A percentile compares a stretch with the other conserved stretches of the same genome.
Conservation (phyloP, 1,140 invertebrate species). For the Hylaeus volcanicus region DNA sequence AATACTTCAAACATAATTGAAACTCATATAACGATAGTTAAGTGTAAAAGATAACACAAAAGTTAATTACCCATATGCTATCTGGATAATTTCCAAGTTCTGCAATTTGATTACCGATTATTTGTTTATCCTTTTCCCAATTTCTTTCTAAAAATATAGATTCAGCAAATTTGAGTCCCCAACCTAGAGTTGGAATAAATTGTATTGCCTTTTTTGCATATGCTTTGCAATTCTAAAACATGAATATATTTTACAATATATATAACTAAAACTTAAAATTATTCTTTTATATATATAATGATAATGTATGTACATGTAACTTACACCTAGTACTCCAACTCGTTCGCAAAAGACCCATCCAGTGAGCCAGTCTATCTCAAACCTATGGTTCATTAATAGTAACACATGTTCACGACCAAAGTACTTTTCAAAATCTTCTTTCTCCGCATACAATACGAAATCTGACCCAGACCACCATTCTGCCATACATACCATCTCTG, state of each 20-base stretch:
- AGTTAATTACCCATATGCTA: constrained; percentile 88
- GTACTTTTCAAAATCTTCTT: constrained; percentile 88
- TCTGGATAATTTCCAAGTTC: constrained; percentile 93
- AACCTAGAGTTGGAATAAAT: constrained; percentile 96
- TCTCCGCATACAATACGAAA: constrained; percentile 88
- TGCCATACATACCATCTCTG: constrained; percentile 94
- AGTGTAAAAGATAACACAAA: neutral
- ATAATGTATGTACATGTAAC: constrained; percentile 61
- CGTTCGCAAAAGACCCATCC: constrained; percentile 93
- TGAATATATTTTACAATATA: constrained; percentile 22
- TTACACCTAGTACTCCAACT: constrained; percentile 88
- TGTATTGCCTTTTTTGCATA: constrained; percentile 96
- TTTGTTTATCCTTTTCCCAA: constrained; percentile 93
- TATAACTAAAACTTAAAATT: neutral
- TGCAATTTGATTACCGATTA: constrained; percentile 89
- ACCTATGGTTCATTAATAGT: constrained; percentile 96
- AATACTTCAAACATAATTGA: constrained; percentile 32
- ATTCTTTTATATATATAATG: neutral
- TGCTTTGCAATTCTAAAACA: constrained; percentile 93
- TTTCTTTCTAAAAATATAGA: constrained; percentile 95
- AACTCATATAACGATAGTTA: constrained; percentile 6
- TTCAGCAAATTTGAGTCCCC: constrained; percentile 97
- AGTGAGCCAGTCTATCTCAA: constrained; percentile 97
- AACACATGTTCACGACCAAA: constrained; percentile 94
- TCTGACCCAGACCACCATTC: constrained; percentile 95